A percentile compares a stretch with the other conserved stretches of the same genome.
Evolutionary conservation across 1,140 invertebrate species (phyloP).

Genomic region (Drosophila albomicans): DNA sequence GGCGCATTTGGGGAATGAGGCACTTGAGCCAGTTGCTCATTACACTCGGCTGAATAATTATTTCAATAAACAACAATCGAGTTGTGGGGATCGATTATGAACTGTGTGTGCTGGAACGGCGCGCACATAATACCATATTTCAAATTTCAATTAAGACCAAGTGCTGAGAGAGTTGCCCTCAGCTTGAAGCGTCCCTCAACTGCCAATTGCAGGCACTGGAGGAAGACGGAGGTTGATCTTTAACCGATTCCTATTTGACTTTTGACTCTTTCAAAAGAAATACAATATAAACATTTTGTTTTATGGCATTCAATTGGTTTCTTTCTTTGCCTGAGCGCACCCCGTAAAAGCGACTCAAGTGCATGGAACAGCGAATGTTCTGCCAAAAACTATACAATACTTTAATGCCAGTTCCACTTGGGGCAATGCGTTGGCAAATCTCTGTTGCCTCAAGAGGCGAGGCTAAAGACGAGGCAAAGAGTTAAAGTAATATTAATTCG

Average conservation of each 20-base stretch:
- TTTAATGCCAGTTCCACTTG: slow-evolving; percentile 41
- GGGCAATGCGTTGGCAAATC: slow-evolving; percentile 58
- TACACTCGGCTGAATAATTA: slow-evolving; percentile 79
- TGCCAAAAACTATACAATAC: slow-evolving; percentile 24
- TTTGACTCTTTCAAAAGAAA: slow-evolving; percentile 68
- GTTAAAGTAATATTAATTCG: not conserved
- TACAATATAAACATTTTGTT: slow-evolving; percentile 76
- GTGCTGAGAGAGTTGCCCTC: slow-evolving; percentile 75
- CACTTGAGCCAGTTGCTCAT: slow-evolving; percentile 80
- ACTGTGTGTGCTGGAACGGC: slow-evolving; percentile 76
- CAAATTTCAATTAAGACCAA: slow-evolving; percentile 84
- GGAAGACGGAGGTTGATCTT: slow-evolving; percentile 51
- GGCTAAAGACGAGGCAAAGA: not conserved
- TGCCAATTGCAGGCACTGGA: slow-evolving; percentile 58
- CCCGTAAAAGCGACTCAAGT: slow-evolving; percentile 75
- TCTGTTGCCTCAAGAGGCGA: slow-evolving; percentile 5
- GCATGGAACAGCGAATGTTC: slow-evolving; percentile 46
- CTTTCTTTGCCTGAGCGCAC: slow-evolving; percentile 11
- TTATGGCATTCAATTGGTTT: slow-evolving; percentile 73
- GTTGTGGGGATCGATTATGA: slow-evolving; percentile 68
- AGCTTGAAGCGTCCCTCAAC: slow-evolving; percentile 11
- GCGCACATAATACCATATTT: slow-evolving; percentile 84
- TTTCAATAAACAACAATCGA: slow-evolving; percentile 78
- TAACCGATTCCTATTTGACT: slow-evolving; percentile 73
- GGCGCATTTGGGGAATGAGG: slow-evolving; percentile 10